Base-by-base conservation (phyloP, 1,140 invertebrate species). In the Aphis gossypii region DNA sequence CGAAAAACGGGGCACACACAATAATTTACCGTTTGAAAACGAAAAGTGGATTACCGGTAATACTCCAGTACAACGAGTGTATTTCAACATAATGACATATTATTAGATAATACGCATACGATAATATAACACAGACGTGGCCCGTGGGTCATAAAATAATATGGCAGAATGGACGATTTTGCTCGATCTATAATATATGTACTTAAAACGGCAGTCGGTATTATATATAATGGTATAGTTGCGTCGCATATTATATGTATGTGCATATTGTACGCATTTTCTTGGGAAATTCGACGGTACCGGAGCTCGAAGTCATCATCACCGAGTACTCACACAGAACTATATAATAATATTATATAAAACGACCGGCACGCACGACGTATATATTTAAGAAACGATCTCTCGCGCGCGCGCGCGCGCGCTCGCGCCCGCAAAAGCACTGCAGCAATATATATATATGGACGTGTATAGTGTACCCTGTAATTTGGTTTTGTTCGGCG, bases 151-250 rank as follows among this genome's bases (percentile, higher is more conserved):
- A 35, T 76, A 76, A 76, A n/a, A 76, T 76, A 76, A 76, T 76
- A 14, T n/a, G 2, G 11, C 8, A 30, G 60, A 76, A 76, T 76
- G 14, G 60, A 76, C 30, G 60, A 76, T 76, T 76, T 76, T n/a
- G 60, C 60, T 76, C 60, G 60, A 76, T 76, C 60, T 76, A 76
- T 76, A 76, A 76, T n/a, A 76, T n/a, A 76, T 76, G 60, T 76
- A 76, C 60, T 76, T 76, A 76, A 35, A 35, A 76, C 60, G 60
- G 60, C 60, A 76, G 60, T 76, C 30, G 14, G 48, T 51, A 56
- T 56, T 25, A 2, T 4, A 8, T 30, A 68, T 76, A 76, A 76
- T 76, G 60, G 60, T 76, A 68, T n/a, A 18, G 60, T 5, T 6
- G 30, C 60, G 30, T 30, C 56, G 60, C 21, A 7, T 18, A 18